phyloP scores from a whole-genome alignment of 2,888 invertebrate genomes.

The Parnassius orleans region DNA sequence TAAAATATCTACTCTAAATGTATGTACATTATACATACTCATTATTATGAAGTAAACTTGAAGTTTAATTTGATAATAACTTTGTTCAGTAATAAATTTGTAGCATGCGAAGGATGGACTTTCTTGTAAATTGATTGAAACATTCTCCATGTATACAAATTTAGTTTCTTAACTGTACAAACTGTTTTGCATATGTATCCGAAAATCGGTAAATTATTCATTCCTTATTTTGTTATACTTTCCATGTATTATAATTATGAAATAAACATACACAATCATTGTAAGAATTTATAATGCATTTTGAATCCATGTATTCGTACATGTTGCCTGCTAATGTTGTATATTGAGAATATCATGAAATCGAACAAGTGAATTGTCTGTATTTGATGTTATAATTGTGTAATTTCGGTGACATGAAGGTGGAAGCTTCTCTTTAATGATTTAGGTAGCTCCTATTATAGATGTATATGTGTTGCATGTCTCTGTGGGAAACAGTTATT shows the following conservation, averaged over 20 bases:
- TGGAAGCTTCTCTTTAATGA: slow-evolving; percentile 3
- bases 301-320: slow-evolving; percentile 51
- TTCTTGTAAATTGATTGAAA: neutral
- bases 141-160: neutral
- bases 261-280: slow-evolving; percentile 43
- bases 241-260: slow-evolving; percentile 48
- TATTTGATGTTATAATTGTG: slow-evolving; percentile 18
- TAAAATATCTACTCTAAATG: neutral
- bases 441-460: slow-evolving; percentile 10
- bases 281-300: slow-evolving; percentile 60
- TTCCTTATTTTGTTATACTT: slow-evolving; percentile 44
- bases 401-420: slow-evolving; percentile 10
- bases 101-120: neutral
- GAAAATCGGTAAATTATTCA: slow-evolving; percentile 36
- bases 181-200: slow-evolving; percentile 23
- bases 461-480: slow-evolving; percentile 2
- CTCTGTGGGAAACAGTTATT: neutral
- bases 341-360: slow-evolving; percentile 69
- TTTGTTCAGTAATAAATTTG: neutral
- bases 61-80: neutral
- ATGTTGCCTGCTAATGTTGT: slow-evolving; percentile 51
- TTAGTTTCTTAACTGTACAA: neutral
- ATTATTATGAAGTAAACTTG: neutral
- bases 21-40: slow-evolving; percentile 1
- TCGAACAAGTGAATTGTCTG: slow-evolving; percentile 59